These are phyloP conservation scores for Pomacea maculata DNA, from an alignment of 1,140 invertebrate species.

Conservation along the genomic window DNA sequence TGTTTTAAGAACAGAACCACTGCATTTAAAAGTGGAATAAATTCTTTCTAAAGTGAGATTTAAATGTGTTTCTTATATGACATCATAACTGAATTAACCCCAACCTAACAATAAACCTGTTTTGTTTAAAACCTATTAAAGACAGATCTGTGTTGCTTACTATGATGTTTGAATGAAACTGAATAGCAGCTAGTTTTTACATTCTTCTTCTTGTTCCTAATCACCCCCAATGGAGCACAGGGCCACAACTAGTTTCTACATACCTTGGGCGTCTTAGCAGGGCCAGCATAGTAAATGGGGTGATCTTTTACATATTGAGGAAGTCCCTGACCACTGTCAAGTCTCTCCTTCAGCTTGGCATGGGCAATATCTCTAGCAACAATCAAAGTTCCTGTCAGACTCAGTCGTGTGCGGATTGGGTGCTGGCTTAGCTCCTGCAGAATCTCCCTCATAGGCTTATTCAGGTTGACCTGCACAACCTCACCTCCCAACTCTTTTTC, in stretches of 20 bases:
- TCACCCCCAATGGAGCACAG: too few relatives aligned
- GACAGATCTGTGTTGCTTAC: too few relatives aligned
- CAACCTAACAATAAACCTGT: too few relatives aligned
- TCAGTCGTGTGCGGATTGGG: constrained; percentile 63
- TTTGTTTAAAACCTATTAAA: too few relatives aligned
- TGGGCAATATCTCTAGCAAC: constrained; percentile 67
- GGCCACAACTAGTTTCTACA: background rate
- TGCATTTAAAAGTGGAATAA: too few relatives aligned
- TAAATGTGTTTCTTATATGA: too few relatives aligned
- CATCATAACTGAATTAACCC: too few relatives aligned
- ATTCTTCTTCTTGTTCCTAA: background rate
- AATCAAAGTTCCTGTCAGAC: constrained; percentile 62
- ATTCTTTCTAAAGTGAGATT: too few relatives aligned
- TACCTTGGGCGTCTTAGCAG: constrained; percentile 65
- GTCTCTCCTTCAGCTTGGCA: constrained; percentile 64
- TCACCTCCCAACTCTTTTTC: constrained; percentile 57
- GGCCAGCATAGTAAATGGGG: constrained; percentile 67
- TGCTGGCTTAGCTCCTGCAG: constrained; percentile 46
- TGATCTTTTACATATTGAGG: constrained; percentile 66
- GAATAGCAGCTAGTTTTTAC: background rate
- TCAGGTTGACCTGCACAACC: constrained; percentile 63
- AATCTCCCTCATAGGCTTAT: constrained; percentile 61
- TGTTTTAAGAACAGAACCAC: too few relatives aligned
- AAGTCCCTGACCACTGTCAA: constrained; percentile 60
- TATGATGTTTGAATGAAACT: too few relatives aligned